Conservation (phyloP, 2,888 invertebrate species). For the Criorhina ranunculi region DNA sequence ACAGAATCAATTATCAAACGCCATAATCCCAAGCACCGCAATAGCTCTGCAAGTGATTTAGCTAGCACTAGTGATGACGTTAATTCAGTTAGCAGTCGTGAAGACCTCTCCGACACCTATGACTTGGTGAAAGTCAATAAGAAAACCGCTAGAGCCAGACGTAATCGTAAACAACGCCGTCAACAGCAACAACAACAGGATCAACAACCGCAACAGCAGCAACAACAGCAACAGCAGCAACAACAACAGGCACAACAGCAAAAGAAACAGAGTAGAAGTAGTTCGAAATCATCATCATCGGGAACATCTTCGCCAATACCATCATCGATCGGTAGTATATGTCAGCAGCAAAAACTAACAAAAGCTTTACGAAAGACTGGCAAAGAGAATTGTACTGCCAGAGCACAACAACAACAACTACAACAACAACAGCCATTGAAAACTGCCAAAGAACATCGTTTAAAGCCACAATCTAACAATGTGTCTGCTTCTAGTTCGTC, state of each 20-base stretch:
- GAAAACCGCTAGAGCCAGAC: slow-evolving; percentile 57
- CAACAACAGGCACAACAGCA: slow-evolving; percentile 35
- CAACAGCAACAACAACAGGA: slow-evolving; percentile 66
- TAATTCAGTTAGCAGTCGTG: slow-evolving; percentile 80
- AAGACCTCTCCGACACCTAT: slow-evolving; percentile 79
- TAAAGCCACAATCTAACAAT: slow-evolving; percentile 22
- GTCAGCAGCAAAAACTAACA: slow-evolving; percentile 63
- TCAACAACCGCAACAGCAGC: slow-evolving; percentile 50
- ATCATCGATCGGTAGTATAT: slow-evolving; percentile 1
- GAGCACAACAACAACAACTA: slow-evolving; percentile 47
- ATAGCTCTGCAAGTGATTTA: slow-evolving; percentile 81
- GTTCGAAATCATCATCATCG: slow-evolving; percentile 49
- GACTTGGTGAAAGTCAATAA: slow-evolving; percentile 62
- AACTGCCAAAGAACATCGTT: slow-evolving; percentile 52
- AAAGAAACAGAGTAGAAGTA: slow-evolving; percentile 58
- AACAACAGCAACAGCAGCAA: slow-evolving; percentile 33
- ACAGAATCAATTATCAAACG: slow-evolving; percentile 79
- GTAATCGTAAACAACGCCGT: slow-evolving; percentile 68
- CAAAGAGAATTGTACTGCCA: slow-evolving; percentile 61
- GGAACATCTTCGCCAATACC: slow-evolving; percentile 55
- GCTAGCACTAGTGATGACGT: slow-evolving; percentile 80
- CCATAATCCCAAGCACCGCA: slow-evolving; percentile 81
- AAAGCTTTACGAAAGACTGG: slow-evolving; percentile 47
- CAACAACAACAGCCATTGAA: slow-evolving; percentile 50
- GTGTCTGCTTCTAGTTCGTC: slow-evolving; percentile 57